Base-by-base conservation (phyloP, 23 tunicate species). In the Ciona savignyi region DNA sequence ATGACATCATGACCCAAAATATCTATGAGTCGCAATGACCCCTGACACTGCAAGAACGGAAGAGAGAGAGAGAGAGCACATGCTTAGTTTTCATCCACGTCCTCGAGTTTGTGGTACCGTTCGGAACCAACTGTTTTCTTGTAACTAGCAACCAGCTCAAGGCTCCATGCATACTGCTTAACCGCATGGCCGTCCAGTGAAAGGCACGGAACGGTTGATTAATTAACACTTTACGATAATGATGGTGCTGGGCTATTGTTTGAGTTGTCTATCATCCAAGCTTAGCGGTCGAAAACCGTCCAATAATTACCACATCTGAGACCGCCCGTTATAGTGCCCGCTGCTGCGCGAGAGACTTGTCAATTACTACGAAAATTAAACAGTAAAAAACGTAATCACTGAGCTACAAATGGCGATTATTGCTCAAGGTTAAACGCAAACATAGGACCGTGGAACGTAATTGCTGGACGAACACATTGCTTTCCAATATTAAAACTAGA, bases 221-320 rank as follows among this genome's bases (percentile, higher is more conserved):
- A 72, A 33, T 72, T 33, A 33, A 26, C 32, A 30, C 64, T 25
- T 22, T 63, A 25, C 24, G 76, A 48, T 51, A 30, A 25, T 48
- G 27, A 72, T 72, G 27, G 65, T 64, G 25, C 63, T 77, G 56
- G 35, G 21, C 64, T 35, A 65, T 77, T 77, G 81, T 77, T 65
- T 33, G 19, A 24, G 48, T 68, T 66, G 69, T 65, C 51, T 66
- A 65, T 77, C 69, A 66, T 35, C 81, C 81, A 33, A 72, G 33
- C 35, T 77, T 65, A 22, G 81, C 70, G 72, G 72, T 24, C 51
- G 65, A 24, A 29, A 33, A n/a, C n/a, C 34, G 76, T 25, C 27
- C 23, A 63, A 22, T 63, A 63, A 63, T 63, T 4, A 22, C 67
- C 67, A 42, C 56, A 42, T 42, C 56, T 42, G 56, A 42, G 56